Evolutionary conservation across 2,888 invertebrate genomes (phyloP).

Genomic region (Yponomeuta sedellus): DNA sequence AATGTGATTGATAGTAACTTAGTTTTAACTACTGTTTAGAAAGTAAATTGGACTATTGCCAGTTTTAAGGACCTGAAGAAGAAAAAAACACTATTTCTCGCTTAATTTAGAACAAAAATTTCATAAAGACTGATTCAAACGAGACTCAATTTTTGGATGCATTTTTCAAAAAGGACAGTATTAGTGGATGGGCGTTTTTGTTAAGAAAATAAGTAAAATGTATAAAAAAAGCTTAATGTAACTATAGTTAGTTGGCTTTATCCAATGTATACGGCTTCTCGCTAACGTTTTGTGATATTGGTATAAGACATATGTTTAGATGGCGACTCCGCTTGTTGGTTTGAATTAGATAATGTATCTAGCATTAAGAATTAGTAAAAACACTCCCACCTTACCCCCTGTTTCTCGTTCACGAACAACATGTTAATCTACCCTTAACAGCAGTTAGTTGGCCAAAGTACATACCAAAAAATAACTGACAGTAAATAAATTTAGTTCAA

Average conservation of each 20-base stretch:
- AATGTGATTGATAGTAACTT: no score
- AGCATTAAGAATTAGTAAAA: neutral
- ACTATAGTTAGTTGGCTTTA: neutral
- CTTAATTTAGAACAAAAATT: constrained; percentile 16
- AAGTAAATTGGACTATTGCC: constrained; percentile 26
- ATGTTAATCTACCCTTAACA: no score
- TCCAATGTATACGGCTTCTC: constrained; percentile 55
- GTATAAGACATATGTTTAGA: constrained; percentile 30
- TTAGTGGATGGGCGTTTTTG: constrained; percentile 11
- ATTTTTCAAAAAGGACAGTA: constrained; percentile 21
- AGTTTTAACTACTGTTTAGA: neutral
- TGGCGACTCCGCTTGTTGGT: neutral
- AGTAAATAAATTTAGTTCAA: no score
- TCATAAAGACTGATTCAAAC: constrained; percentile 37
- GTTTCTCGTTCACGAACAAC: no score
- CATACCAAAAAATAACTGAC: no score
- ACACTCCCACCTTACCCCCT: neutral
- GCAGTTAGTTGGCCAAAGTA: no score
- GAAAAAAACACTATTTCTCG: constrained; percentile 4
- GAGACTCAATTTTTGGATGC: constrained; percentile 35
- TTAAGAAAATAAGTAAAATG: neutral
- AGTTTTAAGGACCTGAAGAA: constrained; percentile 24
- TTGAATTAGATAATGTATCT: neutral
- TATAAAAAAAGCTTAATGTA: neutral
- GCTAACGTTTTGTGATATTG: constrained; percentile 65